Evolutionary conservation across 1,140 invertebrate genomes (phyloP).

Genomic region (Asobara japonica): DNA sequence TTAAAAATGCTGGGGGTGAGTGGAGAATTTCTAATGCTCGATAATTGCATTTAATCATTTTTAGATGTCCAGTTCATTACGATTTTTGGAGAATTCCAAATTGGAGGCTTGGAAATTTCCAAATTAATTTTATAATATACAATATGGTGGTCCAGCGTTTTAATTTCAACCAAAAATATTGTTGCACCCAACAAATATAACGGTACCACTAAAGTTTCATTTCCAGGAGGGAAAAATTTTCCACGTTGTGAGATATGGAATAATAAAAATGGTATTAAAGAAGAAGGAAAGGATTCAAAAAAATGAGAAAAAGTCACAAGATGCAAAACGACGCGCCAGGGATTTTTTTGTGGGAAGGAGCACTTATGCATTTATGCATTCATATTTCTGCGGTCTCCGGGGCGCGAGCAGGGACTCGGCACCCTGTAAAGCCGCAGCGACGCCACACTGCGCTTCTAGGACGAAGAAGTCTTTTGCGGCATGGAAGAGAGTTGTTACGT

Average conservation of each 20-base stretch:
- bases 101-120: too few species aligned
- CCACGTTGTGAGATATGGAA: not conserved
- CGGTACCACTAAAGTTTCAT: too few species aligned
- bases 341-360: conserved; percentile 44
- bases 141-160: too few species aligned
- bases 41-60: not conserved
- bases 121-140: too few species aligned
- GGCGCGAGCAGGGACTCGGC: conserved; percentile 39
- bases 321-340: not conserved
- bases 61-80: too few species aligned
- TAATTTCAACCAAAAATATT: too few species aligned
- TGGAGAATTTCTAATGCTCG: not conserved
- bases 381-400: conserved; percentile 64
- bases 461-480: conserved; percentile 38
- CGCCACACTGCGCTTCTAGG: conserved; percentile 30
- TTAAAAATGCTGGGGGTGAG: not conserved
- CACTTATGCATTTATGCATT: conserved; percentile 69
- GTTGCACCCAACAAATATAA: too few species aligned
- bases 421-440: conserved; percentile 46
- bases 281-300: not conserved
- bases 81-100: too few species aligned
- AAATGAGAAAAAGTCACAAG: conserved; percentile 35
- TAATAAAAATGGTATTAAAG: conserved; percentile 2
- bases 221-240: too few species aligned
- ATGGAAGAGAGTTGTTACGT: not conserved